phyloP scores from a whole-genome alignment of 2,888 invertebrate species.

The Tenodera sinensis region DNA sequence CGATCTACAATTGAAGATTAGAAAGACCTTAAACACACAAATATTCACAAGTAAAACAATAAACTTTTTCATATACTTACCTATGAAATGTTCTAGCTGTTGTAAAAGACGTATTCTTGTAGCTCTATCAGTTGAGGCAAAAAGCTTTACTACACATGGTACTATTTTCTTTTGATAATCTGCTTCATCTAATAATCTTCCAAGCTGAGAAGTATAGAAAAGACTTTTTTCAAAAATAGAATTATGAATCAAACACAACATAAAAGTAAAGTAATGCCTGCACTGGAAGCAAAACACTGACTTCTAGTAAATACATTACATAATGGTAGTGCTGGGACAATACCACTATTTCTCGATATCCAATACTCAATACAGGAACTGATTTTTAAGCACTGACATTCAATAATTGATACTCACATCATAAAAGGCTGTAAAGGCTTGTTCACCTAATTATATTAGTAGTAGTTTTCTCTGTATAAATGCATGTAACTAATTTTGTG shows the following conservation, averaged over 20 bases:
- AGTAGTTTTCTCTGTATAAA: too few species aligned
- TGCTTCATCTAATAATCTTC: slow-evolving; percentile 79
- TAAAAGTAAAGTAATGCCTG: slow-evolving; percentile 21
- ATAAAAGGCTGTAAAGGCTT: too few species aligned
- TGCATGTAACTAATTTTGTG: too few species aligned
- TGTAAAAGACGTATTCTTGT: slow-evolving; percentile 91
- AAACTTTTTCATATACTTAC: slow-evolving; percentile 29
- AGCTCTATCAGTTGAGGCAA: slow-evolving; percentile 91
- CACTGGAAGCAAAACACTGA: not conserved
- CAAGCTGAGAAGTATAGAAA: slow-evolving; percentile 62
- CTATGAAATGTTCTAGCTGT: slow-evolving; percentile 87
- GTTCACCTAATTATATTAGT: too few species aligned
- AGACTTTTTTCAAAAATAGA: not conserved
- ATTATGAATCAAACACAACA: not conserved
- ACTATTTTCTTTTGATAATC: slow-evolving; percentile 96
- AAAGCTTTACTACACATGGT: slow-evolving; percentile 95
- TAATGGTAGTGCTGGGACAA: too few species aligned
- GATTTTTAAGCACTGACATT: too few species aligned
- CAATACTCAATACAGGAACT: too few species aligned
- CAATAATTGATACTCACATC: too few species aligned
- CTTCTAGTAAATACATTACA: too few species aligned
- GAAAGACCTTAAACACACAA: not conserved
- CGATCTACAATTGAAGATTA: not conserved
- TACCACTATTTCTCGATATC: too few species aligned
- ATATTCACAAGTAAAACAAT: too few species aligned